Base-by-base conservation (phyloP, 2,888 invertebrate genomes). In the Ochropleura leucogaster region DNA sequence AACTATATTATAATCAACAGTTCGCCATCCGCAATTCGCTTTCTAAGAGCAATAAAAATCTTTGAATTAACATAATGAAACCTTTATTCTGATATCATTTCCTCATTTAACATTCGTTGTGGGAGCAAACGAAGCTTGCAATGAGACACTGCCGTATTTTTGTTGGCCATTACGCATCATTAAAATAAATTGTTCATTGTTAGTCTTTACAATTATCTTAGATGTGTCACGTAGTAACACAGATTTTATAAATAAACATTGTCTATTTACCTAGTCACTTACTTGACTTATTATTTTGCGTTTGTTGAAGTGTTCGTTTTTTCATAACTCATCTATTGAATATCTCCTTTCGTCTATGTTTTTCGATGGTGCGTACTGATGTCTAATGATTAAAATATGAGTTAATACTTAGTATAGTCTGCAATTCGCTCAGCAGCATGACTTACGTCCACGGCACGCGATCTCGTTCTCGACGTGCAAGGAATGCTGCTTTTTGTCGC, bases 401-500 rank as follows among this genome's bases (percentile, higher is more conserved):
- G 64, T 85, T 78, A 66, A 68, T 83, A 30, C 3, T 30, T 30
- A 72, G 66, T 74, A 62, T 74, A 84, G 72, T 85, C 72, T 80
- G 71, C 81, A 82, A 82, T 72, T 77, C 68, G 71, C 78, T 69
- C 77, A 84, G 82, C 73, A 83, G 84, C 78, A 77, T 69, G 72
- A 77, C 81, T 82, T 81, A 81, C 68, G 72, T 83, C 72, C 68
- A 71, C 77, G 84, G 92, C 94, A 94, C 93, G 93, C 94, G 92
- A 93, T 93, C 89, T 91, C 88, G 85, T 91, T 89, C 87, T 85
- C 87, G 84, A 79, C 87, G 85, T 79, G 82, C 85, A 84, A 83
- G 93, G 94, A 94, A 95, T 94, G 94, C 88, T 82, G 90, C 84
- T 93, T 94, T 94, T 95, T 94, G 90, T 92, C 83, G 77, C 69